Percentiles rank a stretch among this genome's conserved stretches.
Evolutionary conservation across 2,888 invertebrate genomes (phyloP).

Genomic region (Acleris holmiana): DNA sequence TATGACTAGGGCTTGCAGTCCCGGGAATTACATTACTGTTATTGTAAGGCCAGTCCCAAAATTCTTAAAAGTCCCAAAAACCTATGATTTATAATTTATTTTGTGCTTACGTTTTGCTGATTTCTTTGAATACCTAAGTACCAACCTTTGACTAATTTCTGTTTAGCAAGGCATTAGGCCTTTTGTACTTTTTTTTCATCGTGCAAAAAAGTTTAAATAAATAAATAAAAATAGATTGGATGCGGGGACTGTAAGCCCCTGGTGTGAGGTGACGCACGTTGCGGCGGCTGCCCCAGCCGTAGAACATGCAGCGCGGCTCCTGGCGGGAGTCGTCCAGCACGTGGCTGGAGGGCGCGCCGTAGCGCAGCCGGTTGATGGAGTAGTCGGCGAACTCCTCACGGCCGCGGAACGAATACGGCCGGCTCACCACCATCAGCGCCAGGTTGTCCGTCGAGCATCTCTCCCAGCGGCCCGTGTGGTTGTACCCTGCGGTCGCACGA

Average conservation of each 20-base stretch:
- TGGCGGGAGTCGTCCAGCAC: constrained; percentile 20
- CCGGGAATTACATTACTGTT: too few species aligned
- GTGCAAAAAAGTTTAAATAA: too few species aligned
- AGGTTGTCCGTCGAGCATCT: constrained; percentile 63
- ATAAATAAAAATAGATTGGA: too few species aligned
- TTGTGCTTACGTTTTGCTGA: too few species aligned
- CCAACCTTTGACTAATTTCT: too few species aligned
- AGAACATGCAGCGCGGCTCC: constrained; percentile 54
- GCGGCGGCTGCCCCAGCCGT: constrained; percentile 72
- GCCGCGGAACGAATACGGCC: constrained; percentile 61
- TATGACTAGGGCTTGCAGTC: too few species aligned
- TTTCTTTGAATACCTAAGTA: too few species aligned
- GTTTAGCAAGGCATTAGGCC: too few species aligned
- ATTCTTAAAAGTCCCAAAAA: too few species aligned
- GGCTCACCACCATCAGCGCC: constrained; percentile 61
- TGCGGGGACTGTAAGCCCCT: neutral
- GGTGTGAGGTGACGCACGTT: constrained; percentile 53
- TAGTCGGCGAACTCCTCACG: constrained; percentile 57
- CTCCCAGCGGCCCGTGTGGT: constrained; percentile 48
- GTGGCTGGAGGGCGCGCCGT: constrained; percentile 49
- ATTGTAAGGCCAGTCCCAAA: too few species aligned
- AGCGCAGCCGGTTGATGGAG: constrained; percentile 64
- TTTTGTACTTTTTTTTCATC: too few species aligned
- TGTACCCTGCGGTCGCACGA: constrained; percentile 14
- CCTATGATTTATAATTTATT: too few species aligned